Base-by-base conservation (phyloP, 2,113 vertebrate genomes). In the Hystrix brachyura region DNA sequence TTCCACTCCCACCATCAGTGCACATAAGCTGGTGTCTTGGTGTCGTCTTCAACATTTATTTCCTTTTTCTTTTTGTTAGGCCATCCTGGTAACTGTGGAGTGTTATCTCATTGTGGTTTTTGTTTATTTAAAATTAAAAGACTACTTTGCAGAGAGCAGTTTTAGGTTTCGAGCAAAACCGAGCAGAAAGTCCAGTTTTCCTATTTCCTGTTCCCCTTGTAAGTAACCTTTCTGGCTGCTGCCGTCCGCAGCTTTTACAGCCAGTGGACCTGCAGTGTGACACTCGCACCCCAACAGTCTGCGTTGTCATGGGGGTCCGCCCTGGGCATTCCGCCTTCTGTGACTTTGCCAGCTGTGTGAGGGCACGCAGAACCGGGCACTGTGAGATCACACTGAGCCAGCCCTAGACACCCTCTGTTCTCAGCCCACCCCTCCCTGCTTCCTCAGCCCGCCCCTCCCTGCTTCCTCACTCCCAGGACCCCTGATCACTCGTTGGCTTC, bases 51-150 rank as follows among this genome's bases (percentile, higher is more conserved):
- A 60, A 23, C n/a, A 27, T 64, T 80, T 86, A 65, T 19, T 43
- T 86, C 69, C 48, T 86, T 21, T 60, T 53, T 81, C 59, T 93
- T 81, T 95, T 81, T 25, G 67, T 74, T 78, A 17, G 32, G 60
- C 38, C 80, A 46, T 59, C 21, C 29, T 82, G 55, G 34, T 74
- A 27, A 7, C 6, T 69, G 2, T 79, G 38, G 92, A 34, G 15
- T 62, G 18, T 11, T 43, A 29, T 21, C 43, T 69, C 18, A 34
- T 53, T 87, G 48, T 78, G 55, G 25, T 64, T 78, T 92, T 71
- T 80, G 19, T 57, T 71, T 48, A 10, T 53, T 74, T 90, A 55
- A 59, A 65, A 67, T 90, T 90, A 55, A 82, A 83, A 90, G 17
- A 8, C 11, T 65, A 15, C 74, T 74, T 83, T 74, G 21, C 34